These are phyloP conservation scores for Shargacucullia verbasci DNA, from an alignment of 2,888 invertebrate genomes.

Conservation along the genomic window DNA sequence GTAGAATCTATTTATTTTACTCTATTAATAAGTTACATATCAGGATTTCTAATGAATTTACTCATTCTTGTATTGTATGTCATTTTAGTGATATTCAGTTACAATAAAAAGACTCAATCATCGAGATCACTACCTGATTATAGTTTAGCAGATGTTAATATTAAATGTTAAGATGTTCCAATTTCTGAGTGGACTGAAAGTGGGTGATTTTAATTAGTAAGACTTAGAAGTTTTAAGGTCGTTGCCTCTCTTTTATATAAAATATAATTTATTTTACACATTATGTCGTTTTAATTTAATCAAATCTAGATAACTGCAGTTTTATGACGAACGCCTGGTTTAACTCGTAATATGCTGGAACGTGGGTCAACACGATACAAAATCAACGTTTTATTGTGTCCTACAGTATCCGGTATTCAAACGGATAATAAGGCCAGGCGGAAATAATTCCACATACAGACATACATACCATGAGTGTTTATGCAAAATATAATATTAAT, in stretches of 20 bases:
- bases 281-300: slow-evolving; percentile 23
- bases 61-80: slow-evolving; percentile 75
- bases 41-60: slow-evolving; percentile 75
- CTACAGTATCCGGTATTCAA: too few species aligned
- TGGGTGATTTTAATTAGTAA: slow-evolving; percentile 18
- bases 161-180: slow-evolving; percentile 29
- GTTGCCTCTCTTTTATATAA: slow-evolving; percentile 1
- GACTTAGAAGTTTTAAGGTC: too few species aligned
- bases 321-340: too few species aligned
- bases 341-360: too few species aligned
- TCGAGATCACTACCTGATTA: slow-evolving; percentile 66
- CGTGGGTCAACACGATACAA: too few species aligned
- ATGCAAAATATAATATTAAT: too few species aligned
- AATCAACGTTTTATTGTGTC: too few species aligned
- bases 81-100: slow-evolving; percentile 71
- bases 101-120: slow-evolving; percentile 65
- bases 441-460: too few species aligned
- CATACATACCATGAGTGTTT: too few species aligned
- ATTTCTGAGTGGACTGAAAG: slow-evolving; percentile 21
- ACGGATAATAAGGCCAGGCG: too few species aligned
- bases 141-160: slow-evolving; percentile 60
- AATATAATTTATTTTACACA: slow-evolving; percentile 40
- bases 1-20: slow-evolving; percentile 61
- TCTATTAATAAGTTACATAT: slow-evolving; percentile 68
- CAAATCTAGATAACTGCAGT: not conserved